Percentiles rank a stretch among this genome's conserved stretches.
These are phyloP conservation scores for Scytalopus superciliaris DNA, from an alignment of 2,113 vertebrate species.

Conservation along the genomic window DNA sequence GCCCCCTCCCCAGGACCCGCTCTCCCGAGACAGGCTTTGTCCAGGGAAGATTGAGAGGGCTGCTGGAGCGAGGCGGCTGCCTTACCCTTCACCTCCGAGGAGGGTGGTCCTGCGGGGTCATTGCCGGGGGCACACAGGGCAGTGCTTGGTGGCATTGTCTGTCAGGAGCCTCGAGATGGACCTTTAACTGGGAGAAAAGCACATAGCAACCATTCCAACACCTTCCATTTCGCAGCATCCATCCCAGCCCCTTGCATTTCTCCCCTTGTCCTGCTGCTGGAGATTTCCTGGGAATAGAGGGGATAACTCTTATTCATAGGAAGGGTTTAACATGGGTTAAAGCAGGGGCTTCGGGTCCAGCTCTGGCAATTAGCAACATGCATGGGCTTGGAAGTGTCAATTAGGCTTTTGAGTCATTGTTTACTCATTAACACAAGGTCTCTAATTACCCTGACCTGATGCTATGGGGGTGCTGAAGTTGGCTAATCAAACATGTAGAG, in stretches of 20 bases:
- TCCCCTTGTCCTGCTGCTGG: not conserved
- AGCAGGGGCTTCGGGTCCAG: not conserved
- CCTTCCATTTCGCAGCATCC: rapidly evolving
- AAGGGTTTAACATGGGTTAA: not conserved
- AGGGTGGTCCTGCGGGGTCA: slow-evolving; percentile 31
- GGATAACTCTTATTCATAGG: not conserved
- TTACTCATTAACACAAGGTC: not conserved
- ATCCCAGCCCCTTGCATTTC: not conserved
- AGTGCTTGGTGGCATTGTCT: rapidly evolving
- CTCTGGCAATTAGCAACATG: not conserved
- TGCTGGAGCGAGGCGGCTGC: not conserved
- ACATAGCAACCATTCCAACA: rapidly evolving
- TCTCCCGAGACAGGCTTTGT: slow-evolving; percentile 16
- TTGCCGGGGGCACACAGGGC: not conserved
- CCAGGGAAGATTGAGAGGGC: slow-evolving; percentile 19
- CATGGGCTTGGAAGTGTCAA: not conserved
- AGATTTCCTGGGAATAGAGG: not conserved
- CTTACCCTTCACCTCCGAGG: not conserved
- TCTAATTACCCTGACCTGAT: slow-evolving; percentile 14
- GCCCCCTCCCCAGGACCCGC: not conserved
- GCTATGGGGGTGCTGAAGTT: not conserved
- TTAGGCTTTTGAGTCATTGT: not conserved
- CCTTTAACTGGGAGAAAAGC: not conserved
- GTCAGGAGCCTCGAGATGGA: not conserved
- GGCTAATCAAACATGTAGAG: not conserved